Percentiles rank a stretch among this genome's conserved stretches.
Evolutionary conservation across 2,113 vertebrate genomes (phyloP).

Genomic region (Capra hircus): DNA sequence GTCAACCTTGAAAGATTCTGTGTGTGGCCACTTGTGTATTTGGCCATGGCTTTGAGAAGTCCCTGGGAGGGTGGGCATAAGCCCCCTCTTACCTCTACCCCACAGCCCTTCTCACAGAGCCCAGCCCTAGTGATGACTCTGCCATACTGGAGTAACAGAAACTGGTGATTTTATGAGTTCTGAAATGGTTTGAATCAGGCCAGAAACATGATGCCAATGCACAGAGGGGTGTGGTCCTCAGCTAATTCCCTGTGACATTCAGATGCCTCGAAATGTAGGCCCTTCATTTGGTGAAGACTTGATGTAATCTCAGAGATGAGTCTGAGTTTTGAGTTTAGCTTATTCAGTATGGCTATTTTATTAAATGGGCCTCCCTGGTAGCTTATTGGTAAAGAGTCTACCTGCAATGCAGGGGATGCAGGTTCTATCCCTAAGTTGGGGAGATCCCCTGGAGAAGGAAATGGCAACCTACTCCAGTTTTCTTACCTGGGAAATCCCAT

Average conservation of each 20-base stretch:
- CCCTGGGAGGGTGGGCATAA: neutral
- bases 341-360: neutral
- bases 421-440: neutral
- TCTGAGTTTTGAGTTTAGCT: slow-evolving; percentile 31
- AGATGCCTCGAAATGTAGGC: neutral
- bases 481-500: neutral
- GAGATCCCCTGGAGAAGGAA: neutral
- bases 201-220: neutral
- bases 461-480: neutral
- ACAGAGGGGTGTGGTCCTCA: neutral
- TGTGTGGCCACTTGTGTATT: neutral
- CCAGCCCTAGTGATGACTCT: neutral
- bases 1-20: neutral
- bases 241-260: neutral
- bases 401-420: neutral
- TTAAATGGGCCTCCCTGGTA: neutral
- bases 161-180: neutral
- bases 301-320: neutral
- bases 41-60: neutral
- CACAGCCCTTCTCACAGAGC: neutral
- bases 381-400: neutral
- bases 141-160: neutral
- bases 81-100: neutral
- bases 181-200: neutral
- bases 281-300: neutral